Base-by-base conservation (phyloP, 2,888 invertebrate genomes). In the Netelia inedita region DNA sequence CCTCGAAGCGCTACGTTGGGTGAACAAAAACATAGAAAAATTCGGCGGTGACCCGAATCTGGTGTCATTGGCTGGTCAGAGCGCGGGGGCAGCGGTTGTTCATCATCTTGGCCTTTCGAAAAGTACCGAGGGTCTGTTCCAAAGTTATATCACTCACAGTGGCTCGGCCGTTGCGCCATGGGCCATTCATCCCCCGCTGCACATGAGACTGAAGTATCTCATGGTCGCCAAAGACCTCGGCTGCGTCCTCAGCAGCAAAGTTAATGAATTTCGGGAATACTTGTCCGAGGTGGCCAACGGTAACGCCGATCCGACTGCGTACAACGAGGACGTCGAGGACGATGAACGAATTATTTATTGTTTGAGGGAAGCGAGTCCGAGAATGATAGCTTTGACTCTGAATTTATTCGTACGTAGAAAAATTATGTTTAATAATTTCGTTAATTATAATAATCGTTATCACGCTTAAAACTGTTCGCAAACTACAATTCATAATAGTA, bases 101-200 rank as follows among this genome's bases (percentile, higher is more conserved):
- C 92, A 93, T 50, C 69, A 89, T 10, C 83, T 93, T 28, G 88
- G 90, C 0, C 75, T 92, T 1, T 90, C 88, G n/a, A 83, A 89
- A 3, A 91, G 88, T 19, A 91, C 92, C 1, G 89, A 92, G 19
- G 91, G 90, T 1, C 88, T 93, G 10, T 93, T 93, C 72, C 88
- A 92, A 72, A 89, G 86, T 84, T 86, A 89, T 61, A 91, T 93
- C 66, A 84, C 91, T 23, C 90, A 90, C 2, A 90, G 93, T 35
- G 91, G 91, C 5, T 81, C 87, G 11, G 88, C 89, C 1, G 21
- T 88, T 1, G 69, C 78, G 3, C 3, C 83, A 0, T 91, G 88
- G 89, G 83, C 85, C 8, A 35, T 89, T 14, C 89, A 89, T 9
- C 53, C 88, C 0, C 82, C 79, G 6, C 69, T 68, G 2, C 59